A percentile compares a stretch with the other conserved stretches of the same genome.
Conservation (phyloP, 2,113 vertebrate genomes). For the Felis catus region F.catus_Fca126_mat1.0 CM031427.1:22374501-22375000, state of each 20-base stretch:
- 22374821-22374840: neutral
- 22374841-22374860: neutral
- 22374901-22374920: neutral
- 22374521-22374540: too few species aligned
- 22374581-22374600: too few species aligned
- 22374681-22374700: too few species aligned
- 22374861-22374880: neutral
- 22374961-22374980: neutral
- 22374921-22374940: neutral
- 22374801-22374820: neutral
- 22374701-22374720: too few species aligned
- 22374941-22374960: neutral
- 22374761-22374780: neutral
- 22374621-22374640: too few species aligned
- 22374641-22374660: too few species aligned
- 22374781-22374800: neutral
- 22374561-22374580: too few species aligned
- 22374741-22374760: too few species aligned
- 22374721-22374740: too few species aligned
- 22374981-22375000: neutral
- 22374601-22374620: too few species aligned
- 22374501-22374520: neutral
- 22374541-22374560: too few species aligned
- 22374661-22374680: too few species aligned
- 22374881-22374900: neutral